Base-by-base conservation (phyloP, 1,140 invertebrate species). In the Macrostomum lignano region DNA sequence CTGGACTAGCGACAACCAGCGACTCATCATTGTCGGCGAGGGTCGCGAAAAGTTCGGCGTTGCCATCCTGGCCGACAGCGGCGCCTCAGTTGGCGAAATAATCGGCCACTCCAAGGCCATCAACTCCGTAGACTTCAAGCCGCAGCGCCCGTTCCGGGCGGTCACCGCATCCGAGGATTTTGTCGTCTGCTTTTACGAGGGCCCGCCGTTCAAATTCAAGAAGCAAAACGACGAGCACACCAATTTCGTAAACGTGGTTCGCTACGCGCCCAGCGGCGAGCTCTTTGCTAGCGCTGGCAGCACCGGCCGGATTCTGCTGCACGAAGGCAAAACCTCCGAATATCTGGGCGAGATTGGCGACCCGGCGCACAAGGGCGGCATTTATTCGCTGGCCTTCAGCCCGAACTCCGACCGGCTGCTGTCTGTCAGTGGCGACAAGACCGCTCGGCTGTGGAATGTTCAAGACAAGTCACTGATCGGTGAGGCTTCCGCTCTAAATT, bases 131-230 rank as follows among this genome's bases (percentile, higher is more conserved):
- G 81, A 91, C 59, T 93, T 91, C 51, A 67, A 70, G 30, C 76
- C 78, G 2, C 52, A 68, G 3, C 64, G 84, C 36, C 88, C 88
- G 2, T 94, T 86, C 60, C 64, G 82, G 38, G 70, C 94, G 42
- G 71, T 91, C 7, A 88, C 84, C 14, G 88, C 78, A 7, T 76
- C 74, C 40, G 88, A 98, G 58, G 88, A 98, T 50, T 84, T 86
- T 53, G 82, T 76, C 1, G 69, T 86, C 36, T 78, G 70, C 14
- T 69, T 93, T 29, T 93, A 81, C 51, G 82, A 94, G 56, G 88
- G 88, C 9, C 86, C 86, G 3, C 88, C 88, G 19, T 96, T 96
- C 60, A 94, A 94, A 57, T 94, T 91, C 54, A 86, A 84, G 17
- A 21, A 37, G 40, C 21, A 44, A 41, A 9, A 29, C 43, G 6